Evolutionary conservation across 2,888 invertebrate genomes (phyloP).

Genomic region (Melolontha melolontha): DNA sequence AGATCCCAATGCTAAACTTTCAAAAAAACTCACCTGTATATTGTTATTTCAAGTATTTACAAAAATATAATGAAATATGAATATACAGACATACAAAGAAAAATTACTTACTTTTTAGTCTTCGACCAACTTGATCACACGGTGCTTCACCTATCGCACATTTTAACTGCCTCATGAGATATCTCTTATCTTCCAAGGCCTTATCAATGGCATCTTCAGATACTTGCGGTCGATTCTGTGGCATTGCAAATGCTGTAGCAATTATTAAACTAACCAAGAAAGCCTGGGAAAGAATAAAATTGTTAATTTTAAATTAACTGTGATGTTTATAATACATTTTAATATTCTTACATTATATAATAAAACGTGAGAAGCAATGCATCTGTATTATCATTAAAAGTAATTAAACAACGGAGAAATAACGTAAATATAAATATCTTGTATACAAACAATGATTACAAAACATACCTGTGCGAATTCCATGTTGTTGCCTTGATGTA

Average conservation of each 20-base stretch:
- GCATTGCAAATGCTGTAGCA: conserved; percentile 41
- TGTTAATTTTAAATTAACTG: no score
- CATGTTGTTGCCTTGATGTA: conserved; percentile 47
- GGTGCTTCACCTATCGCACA: conserved; percentile 80
- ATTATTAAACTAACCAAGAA: conserved; percentile 41
- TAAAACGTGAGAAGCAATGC: neutral
- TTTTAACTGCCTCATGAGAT: conserved; percentile 78
- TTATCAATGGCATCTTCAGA: conserved; percentile 76
- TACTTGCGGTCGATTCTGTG: conserved; percentile 64
- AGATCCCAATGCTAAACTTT: no score
- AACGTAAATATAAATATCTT: neutral
- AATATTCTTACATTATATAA: no score
- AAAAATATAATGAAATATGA: no score
- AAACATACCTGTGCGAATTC: conserved; percentile 43
- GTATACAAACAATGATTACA: conserved; percentile 16
- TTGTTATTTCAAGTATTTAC: no score
- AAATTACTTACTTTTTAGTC: conserved; percentile 75
- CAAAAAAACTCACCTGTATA: no score
- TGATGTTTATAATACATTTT: no score
- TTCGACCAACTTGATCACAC: conserved; percentile 79
- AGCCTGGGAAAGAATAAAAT: conserved; percentile 45
- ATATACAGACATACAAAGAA: neutral
- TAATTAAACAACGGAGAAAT: no score
- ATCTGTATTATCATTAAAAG: neutral
- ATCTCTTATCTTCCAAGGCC: conserved; percentile 77